Conservation (phyloP, 2,888 invertebrate genomes). For the Diabrotica balteata region DNA sequence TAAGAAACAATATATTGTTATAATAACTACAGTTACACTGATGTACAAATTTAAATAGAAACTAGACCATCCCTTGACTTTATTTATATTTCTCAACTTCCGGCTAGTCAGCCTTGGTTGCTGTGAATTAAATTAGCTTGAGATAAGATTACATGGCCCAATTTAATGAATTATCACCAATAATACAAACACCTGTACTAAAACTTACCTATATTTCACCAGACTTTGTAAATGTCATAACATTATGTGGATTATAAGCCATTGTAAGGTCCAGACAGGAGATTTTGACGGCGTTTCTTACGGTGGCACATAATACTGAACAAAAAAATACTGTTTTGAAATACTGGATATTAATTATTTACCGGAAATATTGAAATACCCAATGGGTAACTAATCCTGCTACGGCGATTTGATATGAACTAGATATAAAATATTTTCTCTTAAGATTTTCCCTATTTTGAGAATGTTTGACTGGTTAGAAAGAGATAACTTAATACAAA, state of each 20-base stretch:
- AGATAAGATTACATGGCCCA: background rate
- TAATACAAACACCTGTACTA: conserved; percentile 31
- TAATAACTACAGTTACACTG: conserved; percentile 14
- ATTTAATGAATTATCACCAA: conserved; percentile 6
- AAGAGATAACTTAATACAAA: conserved; percentile 30
- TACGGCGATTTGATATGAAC: conserved; percentile 49
- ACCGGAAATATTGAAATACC: conserved; percentile 27
- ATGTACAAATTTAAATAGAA: background rate
- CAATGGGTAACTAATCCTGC: conserved; percentile 33
- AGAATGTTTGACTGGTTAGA: conserved; percentile 37
- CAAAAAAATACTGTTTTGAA: conserved; percentile 22
- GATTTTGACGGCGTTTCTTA: conserved; percentile 22
- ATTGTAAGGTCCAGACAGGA: conserved; percentile 13
- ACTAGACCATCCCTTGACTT: conserved; percentile 4
- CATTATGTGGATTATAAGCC: conserved; percentile 18
- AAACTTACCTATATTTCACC: conserved; percentile 44
- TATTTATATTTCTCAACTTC: conserved; percentile 15
- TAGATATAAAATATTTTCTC: conserved; percentile 48
- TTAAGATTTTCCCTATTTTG: conserved; percentile 36
- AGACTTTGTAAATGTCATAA: conserved; percentile 30
- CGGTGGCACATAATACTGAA: conserved; percentile 23
- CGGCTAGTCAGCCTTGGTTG: background rate
- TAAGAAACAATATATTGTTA: conserved; percentile 13
- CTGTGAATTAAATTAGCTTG: conserved; percentile 25
- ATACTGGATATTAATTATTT: conserved; percentile 15